Conservation (phyloP, 1,140 invertebrate genomes). For the Papilio polytes region DNA sequence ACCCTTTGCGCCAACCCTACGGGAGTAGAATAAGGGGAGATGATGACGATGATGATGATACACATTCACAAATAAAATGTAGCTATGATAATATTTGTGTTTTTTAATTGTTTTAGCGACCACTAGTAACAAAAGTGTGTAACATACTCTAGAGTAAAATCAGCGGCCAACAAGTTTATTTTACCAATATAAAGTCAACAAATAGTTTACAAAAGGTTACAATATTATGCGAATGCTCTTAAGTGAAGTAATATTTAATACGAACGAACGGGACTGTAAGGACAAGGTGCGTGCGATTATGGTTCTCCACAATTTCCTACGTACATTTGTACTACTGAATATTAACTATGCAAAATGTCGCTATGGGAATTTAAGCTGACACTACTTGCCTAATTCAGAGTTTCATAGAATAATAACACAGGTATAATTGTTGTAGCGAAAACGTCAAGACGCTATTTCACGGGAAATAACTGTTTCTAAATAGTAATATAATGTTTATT, state of each 20-base stretch:
- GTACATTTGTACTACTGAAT: not conserved
- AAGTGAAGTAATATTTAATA: not conserved
- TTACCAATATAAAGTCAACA: not conserved
- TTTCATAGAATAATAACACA: not conserved
- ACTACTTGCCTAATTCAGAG: not conserved
- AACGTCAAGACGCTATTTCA: not conserved
- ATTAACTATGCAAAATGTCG: not conserved
- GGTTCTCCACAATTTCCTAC: not conserved
- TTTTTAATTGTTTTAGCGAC: too few species aligned
- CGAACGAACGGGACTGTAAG: not conserved
- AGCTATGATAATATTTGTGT: too few species aligned
- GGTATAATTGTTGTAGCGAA: not conserved
- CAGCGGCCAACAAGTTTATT: too few species aligned
- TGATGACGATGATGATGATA: too few species aligned
- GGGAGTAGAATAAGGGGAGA: too few species aligned
- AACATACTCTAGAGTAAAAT: too few species aligned
- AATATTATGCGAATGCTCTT: not conserved
- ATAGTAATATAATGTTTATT: too few species aligned
- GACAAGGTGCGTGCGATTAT: not conserved
- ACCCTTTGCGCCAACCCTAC: too few species aligned
- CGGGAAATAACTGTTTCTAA: too few species aligned
- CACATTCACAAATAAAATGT: too few species aligned
- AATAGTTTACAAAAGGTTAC: too few species aligned
- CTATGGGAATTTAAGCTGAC: not conserved
- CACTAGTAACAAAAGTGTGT: too few species aligned